Evolutionary conservation across 2,888 invertebrate genomes (phyloP), one percentile per base, ranked within the genome.

Genomic region (Chironomus tentans): DNA sequence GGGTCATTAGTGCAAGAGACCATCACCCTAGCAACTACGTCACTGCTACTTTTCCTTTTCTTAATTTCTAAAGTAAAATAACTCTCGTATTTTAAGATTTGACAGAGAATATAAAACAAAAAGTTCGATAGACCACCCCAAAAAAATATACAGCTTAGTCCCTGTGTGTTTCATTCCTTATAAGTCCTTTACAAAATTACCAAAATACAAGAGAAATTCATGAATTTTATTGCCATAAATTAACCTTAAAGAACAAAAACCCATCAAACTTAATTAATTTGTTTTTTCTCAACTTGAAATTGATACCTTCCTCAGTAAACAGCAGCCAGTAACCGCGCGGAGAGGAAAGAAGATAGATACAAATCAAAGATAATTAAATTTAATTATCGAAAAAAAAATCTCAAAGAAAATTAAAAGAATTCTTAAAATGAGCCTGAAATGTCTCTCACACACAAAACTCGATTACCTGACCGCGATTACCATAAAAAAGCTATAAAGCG

Each of bases 351-450:
- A 56, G n/a, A 56, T 56, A 21, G 65, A 65, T 65, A 65, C 65
- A 65, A 65, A 65, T 65, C 65, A 65, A 65, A 13, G 65, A 65
- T 65, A 65, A 65, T 65, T 65, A 65, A 65, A 65, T 65, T 65
- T 65, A 65, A 65, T 65, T 24, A 65, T 24, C 24, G 65, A 56
- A 56, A 24, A 3, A 24, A 24, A 24, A 18, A 56, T 18, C 50
- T 50, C 1, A 7, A 56, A 18, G 7, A 56, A 56, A 56, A 18
- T 18, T n/a, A 18, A 18, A 56, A 38, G 38, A 38, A 38, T 38
- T 38, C 4, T 38, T 38, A 50, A 56, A 65, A 65, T 24, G 65
- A 65, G 65, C 24, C 22, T 24, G 24, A 24, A 65, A 65, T 65
- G 24, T 65, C 24, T 65, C 65, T 24, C 65, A 65, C 65, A 65